Base-by-base conservation (phyloP, 2,113 vertebrate species). In the Gopherus evgoodei region DNA sequence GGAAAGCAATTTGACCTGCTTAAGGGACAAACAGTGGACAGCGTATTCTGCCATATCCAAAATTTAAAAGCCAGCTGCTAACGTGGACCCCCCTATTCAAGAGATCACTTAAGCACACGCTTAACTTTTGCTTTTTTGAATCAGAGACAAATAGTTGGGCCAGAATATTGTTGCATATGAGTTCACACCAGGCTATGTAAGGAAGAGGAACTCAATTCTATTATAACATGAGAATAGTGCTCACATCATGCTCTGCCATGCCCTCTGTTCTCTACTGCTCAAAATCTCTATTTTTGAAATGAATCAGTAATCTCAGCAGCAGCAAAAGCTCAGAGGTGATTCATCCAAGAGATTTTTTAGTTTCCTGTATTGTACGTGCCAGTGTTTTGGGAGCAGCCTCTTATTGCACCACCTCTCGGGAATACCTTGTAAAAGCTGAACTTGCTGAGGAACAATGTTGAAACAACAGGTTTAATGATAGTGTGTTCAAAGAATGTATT, bases 401-500 rank as follows among this genome's bases (percentile, higher is more conserved):
- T 90, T 65, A 86, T 35, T 90, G 50, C 1, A 1, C 83, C 56
- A n/a, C 88, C 78, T 93, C 49, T 86, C 25, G 57, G 85, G 65
- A 87, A 25, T 22, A 25, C n/a, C 31, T 44, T 5, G 19, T 88
- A 62, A 56, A 93, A 91, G 49, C 5, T 89, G 78, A 96, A 85
- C 53, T 84, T 96, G 42, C 8, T 24, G 78, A 83, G 35, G 50
- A 85, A 4, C 6, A 81, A 81, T 27, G 84, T 49, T 82, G 84
- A 91, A 93, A 82, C 29, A 42, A 5, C 50, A 96, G 56, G 35
- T 94, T 91, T 94, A 91, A 62, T 25, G 93, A 72, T 57, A 84
- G 56, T 27, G 81, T 54, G 25, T 86, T 94, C 49, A 84, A 81
- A 47, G 82, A 83, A 62, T 16, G 14, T 17, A 3, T 72, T 95